Conservation (phyloP, 2,888 invertebrate genomes). For the Apamea crenata region DNA sequence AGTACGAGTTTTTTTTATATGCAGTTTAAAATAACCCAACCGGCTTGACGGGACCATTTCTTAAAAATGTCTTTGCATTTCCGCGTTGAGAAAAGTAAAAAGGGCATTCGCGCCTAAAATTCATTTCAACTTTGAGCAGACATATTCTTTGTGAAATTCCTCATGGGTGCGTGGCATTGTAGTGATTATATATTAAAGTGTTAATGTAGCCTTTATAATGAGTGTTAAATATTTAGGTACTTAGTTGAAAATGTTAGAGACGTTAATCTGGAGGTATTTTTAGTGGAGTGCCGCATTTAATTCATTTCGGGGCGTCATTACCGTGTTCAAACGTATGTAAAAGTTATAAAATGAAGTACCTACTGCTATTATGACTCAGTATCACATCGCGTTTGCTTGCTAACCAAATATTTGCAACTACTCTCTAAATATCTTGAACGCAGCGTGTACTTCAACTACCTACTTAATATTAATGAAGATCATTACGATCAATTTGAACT, state of each 20-base stretch:
- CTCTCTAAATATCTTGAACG: constrained; percentile 6
- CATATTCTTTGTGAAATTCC: constrained; percentile 40
- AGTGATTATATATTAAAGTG: constrained; percentile 21
- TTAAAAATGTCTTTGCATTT: constrained; percentile 88
- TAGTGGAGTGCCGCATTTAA: constrained; percentile 28
- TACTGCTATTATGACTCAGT: constrained; percentile 10
- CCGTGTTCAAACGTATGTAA: constrained; percentile 13
- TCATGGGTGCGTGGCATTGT: constrained; percentile 28
- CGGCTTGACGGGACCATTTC: constrained; percentile 84
- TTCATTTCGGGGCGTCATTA: constrained; percentile 23
- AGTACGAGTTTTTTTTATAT: constrained; percentile 84
- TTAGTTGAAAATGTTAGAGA: constrained; percentile 28
- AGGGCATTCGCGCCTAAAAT: constrained; percentile 85
- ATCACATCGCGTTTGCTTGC: not conserved
- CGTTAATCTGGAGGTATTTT: constrained; percentile 28
- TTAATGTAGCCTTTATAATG: constrained; percentile 24
- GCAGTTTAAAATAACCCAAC: constrained; percentile 86
- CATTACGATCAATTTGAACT: constrained; percentile 44
- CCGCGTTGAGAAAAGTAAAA: constrained; percentile 87
- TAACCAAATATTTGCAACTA: constrained; percentile 21
- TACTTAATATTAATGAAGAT: constrained; percentile 25
- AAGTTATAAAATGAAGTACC: constrained; percentile 25
- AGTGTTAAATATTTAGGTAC: constrained; percentile 13
- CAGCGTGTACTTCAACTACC: not conserved
- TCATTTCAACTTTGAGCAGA: constrained; percentile 56